Base-by-base conservation (phyloP, 2,113 vertebrate genomes). In the Cavia porcellus region DNA sequence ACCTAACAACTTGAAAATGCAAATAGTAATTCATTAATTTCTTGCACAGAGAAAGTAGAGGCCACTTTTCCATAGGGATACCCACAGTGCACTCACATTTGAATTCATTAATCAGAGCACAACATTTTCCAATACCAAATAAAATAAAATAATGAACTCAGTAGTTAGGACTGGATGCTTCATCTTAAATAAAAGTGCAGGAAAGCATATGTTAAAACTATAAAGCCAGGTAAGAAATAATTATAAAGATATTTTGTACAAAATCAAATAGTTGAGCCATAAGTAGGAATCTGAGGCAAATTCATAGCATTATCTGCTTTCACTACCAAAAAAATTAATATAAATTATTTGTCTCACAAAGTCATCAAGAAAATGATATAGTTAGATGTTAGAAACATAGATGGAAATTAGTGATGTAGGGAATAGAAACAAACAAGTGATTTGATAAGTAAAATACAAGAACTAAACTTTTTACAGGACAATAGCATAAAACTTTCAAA, bases 261-360 rank as follows among this genome's bases (percentile, higher is more conserved):
- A 95, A 97, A 61, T 42, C 17, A 14, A 32, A 64, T 59, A 92
- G 38, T 10, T 85, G 9, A 85, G 84, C 14, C 50, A 95, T 82
- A 77, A 82, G 32, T 77, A 90, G 28, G 84, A 90, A 82, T 82
- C 64, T 96, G 82, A 96, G 86, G 93, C 77, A 85, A 96, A 97
- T 94, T 94, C 64, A 97, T 92, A 96, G 64, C 35, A 83, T 25
- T 80, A 86, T 52, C 77, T 52, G 3, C 8, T 89, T 95, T 94
- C 24, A 89, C 62, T 72, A 59, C 59, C 19, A 82, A 90, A 85
- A 70, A 68, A 83, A 57, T 20, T 52, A 82, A 93, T 85, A 70
- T 86, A 75, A 96, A 93, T 64, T 15, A 24, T 57, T 75, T 86
- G 22, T 9, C 47, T 90, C 22, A 87, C 83, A 22, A 85, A 84